Evolutionary conservation across 2,888 invertebrate genomes (phyloP), one percentile per base, ranked within the genome.

Genomic region (Erebia epiphron): DNA sequence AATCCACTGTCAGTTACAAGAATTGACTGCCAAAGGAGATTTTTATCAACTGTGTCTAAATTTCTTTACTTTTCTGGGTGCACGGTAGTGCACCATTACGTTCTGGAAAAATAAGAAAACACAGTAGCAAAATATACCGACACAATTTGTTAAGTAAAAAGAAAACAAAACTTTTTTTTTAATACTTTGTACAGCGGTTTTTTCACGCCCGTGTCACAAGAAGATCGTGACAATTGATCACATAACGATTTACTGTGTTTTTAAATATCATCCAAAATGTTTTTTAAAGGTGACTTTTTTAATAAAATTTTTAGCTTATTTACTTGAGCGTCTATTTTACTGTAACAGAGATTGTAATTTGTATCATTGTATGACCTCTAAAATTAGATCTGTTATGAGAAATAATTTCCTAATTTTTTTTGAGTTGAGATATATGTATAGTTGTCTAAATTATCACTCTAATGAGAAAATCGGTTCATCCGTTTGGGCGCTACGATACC

Each of bases 241-340:
- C 49, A 43, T 61, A 63, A 63, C 43, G 16, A 46, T 57, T 21
- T 66, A 43, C 50, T 16, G 70, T 74, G 72, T 76, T 74, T 75
- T 75, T 61, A 74, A 72, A 70, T 62, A 69, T 70, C 73, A 68
- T 76, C 63, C 77, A 79, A 76, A 72, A 80, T 80, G 80, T 75
- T 75, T 63, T 57, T 64, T 46, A 70, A 73, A 77, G 79, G 79
- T 74, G 21, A 61, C 68, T 41, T 50, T 54, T 50, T 54, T 16
- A 2, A 9, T 46, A 11, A 60, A n/a, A 35, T 35, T 35, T 35
- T 35, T 35, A 7, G 7, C 35, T 35, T 35, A 35, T 35, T 46
- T 60, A 43, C 50, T 5, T 26, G n/a, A 26, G 21, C 57, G 18
- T 26, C 21, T 60, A 16, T 0, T 49, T 46, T 2, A 43, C 43